phyloP scores from a whole-genome alignment of 2,888 invertebrate species.

The Flabesymbios commensalis region DNA sequence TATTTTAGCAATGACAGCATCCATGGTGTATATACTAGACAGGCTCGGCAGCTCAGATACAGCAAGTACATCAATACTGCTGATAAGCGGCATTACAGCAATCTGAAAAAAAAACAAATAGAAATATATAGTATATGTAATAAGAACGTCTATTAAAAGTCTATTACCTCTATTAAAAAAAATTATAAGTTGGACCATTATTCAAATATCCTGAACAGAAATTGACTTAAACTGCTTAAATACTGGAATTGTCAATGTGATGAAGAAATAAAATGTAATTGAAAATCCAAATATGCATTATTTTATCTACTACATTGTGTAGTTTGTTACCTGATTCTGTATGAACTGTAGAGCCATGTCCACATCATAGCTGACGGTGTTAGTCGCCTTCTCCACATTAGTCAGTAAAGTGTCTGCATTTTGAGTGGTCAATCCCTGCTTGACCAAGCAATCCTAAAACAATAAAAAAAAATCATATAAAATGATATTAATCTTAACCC shows the following conservation, averaged over 20 bases:
- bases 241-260: no score
- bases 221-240: no score
- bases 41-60: slow-evolving; percentile 68
- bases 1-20: slow-evolving; percentile 76
- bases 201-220: no score
- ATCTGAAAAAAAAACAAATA: slow-evolving; percentile 42
- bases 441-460: slow-evolving; percentile 76
- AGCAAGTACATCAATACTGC: slow-evolving; percentile 41
- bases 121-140: no score
- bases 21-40: slow-evolving; percentile 75
- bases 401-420: slow-evolving; percentile 46
- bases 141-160: no score
- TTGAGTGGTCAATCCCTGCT: slow-evolving; percentile 53
- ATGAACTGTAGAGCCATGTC: slow-evolving; percentile 68
- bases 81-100: slow-evolving; percentile 41
- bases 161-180: no score
- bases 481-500: background rate
- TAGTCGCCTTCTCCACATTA: slow-evolving; percentile 68
- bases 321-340: slow-evolving; percentile 56
- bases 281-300: no score
- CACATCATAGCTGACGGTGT: slow-evolving; percentile 67
- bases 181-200: no score
- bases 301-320: no score
- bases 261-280: no score
- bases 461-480: background rate